A percentile compares a stretch with the other conserved stretches of the same genome.
Evolutionary conservation across 2,113 vertebrate genomes (phyloP).

Genomic region (Scomber colias): DNA sequence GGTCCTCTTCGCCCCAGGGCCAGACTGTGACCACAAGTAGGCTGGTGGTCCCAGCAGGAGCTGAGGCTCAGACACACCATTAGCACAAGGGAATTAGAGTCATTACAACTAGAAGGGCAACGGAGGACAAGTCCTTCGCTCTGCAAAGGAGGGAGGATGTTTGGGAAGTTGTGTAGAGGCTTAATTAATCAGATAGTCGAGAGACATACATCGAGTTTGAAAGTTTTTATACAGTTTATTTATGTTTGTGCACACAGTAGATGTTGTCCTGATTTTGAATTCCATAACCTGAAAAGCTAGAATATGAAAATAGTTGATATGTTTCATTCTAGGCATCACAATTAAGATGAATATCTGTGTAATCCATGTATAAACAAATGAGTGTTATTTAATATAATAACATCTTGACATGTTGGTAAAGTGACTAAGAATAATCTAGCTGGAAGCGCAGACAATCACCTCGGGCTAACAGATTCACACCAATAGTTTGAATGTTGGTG

Average conservation of each 20-base stretch:
- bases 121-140: slow-evolving; percentile 89
- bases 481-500: background rate
- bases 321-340: too few relatives aligned
- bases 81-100: slow-evolving; percentile 91
- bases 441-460: background rate
- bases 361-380: background rate
- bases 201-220: background rate
- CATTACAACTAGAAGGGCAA: slow-evolving; percentile 93
- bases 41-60: slow-evolving; percentile 89
- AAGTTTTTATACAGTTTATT: background rate
- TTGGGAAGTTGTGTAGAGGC: slow-evolving; percentile 36
- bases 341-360: background rate
- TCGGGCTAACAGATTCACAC: background rate
- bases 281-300: too few relatives aligned
- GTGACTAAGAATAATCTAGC: background rate
- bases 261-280: too few relatives aligned
- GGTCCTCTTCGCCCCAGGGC: slow-evolving; percentile 82
- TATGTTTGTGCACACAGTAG: background rate
- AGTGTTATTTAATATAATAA: background rate
- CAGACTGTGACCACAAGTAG: slow-evolving; percentile 82
- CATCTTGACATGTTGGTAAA: background rate
- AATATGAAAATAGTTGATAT: too few relatives aligned
- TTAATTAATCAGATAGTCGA: slow-evolving; percentile 1
- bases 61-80: slow-evolving; percentile 89
- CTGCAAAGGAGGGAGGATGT: slow-evolving; percentile 42